These are phyloP conservation scores for Felis chaus DNA, from an alignment of 2,113 vertebrate species.

Conservation along the genomic window DNA sequence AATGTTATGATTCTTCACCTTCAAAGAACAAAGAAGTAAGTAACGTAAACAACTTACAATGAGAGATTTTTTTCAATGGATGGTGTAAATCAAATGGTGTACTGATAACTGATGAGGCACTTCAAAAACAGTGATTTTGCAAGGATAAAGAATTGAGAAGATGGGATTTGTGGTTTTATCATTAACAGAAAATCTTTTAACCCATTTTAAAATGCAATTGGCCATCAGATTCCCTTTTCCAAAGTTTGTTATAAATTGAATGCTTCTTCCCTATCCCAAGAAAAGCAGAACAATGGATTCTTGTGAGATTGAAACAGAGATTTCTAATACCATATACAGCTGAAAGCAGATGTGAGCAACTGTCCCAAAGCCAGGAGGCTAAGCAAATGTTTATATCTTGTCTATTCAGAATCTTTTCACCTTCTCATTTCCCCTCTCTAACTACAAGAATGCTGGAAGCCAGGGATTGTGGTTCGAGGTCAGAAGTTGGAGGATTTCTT, in stretches of 20 bases:
- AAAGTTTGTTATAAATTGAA: background rate
- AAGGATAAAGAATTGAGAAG: background rate
- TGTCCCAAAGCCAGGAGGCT: background rate
- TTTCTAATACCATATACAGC: background rate
- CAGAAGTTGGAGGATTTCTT: background rate
- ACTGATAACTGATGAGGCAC: background rate
- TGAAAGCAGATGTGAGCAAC: background rate
- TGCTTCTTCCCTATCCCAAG: background rate
- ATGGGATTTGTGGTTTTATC: background rate
- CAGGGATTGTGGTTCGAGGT: background rate
- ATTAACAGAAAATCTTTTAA: background rate
- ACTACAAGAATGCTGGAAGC: background rate
- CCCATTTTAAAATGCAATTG: background rate
- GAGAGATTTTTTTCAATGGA: background rate
- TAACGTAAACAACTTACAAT: background rate
- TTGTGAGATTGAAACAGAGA: background rate
- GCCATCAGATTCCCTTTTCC: background rate
- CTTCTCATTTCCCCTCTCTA: background rate
- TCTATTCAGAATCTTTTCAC: background rate
- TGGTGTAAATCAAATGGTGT: background rate
- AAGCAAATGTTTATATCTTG: background rate
- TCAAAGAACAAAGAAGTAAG: background rate
- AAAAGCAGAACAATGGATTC: background rate
- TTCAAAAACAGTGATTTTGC: background rate
- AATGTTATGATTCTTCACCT: background rate